Conservation (phyloP, 2,113 vertebrate species). For the Oreochromis niloticus region DNA sequence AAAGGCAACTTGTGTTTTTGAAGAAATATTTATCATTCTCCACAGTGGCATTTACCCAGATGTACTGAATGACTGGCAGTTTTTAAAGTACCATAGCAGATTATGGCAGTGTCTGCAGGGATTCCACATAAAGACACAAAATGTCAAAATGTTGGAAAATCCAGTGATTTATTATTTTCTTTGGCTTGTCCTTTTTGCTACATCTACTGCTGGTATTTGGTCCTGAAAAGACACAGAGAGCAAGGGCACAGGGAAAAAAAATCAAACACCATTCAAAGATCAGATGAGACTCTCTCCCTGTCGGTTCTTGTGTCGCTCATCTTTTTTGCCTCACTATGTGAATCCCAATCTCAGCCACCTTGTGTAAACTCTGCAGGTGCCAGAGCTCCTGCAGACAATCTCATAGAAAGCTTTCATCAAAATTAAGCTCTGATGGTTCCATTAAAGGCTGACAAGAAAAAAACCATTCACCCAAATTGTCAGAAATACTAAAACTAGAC, state of each 20-base stretch:
- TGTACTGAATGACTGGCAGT: neutral
- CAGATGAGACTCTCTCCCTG: conserved; percentile 2
- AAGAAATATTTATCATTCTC: neutral
- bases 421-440: conserved; percentile 5
- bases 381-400: conserved; percentile 14
- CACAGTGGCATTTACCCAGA: neutral
- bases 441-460: conserved; percentile 40
- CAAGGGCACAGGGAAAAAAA: neutral
- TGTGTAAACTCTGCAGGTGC: conserved; percentile 41
- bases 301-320: neutral
- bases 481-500: conserved; percentile 6
- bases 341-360: conserved; percentile 20
- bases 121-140: neutral
- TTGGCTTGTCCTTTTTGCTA: neutral
- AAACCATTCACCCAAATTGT: neutral
- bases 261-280: neutral
- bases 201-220: neutral
- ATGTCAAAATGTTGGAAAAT: neutral
- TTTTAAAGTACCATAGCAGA: neutral
- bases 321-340: neutral
- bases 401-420: conserved; percentile 28
- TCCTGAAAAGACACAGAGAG: neutral
- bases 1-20: neutral
- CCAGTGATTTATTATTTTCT: neutral
- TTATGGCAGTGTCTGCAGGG: neutral